Base-by-base conservation (phyloP, 2,113 vertebrate genomes). In the Caretta caretta region DNA sequence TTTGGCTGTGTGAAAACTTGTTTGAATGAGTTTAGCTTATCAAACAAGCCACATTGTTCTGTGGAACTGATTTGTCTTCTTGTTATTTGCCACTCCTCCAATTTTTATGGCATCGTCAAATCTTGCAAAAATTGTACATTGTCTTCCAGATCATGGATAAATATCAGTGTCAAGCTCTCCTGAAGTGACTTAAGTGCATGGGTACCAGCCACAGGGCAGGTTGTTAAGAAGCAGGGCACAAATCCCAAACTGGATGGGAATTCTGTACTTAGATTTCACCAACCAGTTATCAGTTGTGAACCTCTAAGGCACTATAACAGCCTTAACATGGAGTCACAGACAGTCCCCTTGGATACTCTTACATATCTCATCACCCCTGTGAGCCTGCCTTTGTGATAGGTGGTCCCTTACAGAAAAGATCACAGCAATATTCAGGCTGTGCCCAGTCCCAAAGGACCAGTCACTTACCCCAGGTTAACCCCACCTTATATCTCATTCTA, bases 1-100 rank as follows among this genome's bases (percentile, higher is more conserved):
- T 38, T 80, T 86, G 54, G 50, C 13, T 80, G 84, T 42, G 75
- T 54, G 53, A 89, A 93, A 91, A 95, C 69, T 75, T 90, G 48
- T 38, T 95, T 91, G 72, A 93, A 87, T 53, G 79, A 81, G 89
- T 84, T 94, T 90, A 95, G 38, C 50, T 83, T 65, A 31, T 83
- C 11, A 14, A 90, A 59, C 80, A 85, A 92, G 90, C 96, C 59
- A 82, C 51, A 25, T 17, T 62, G 27, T 35, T 16, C 59, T 62
- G 29, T 62, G 59, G 6, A 31, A 35, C 59, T 62, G 59, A 62
- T 13, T 29, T 89, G 59, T 83, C 80, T 90, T n/a, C 2, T 69
- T 3, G 42, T 65, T 48, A 10, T 87, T 92, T 93, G 42, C 91
- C 88, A 92, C 81, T 80, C 87, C 87, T 78, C 16, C 91, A 84